Evolutionary conservation across 2,888 invertebrate genomes (phyloP), one percentile per base, ranked within the genome.

Genomic region (Geotrupes spiniger): DNA sequence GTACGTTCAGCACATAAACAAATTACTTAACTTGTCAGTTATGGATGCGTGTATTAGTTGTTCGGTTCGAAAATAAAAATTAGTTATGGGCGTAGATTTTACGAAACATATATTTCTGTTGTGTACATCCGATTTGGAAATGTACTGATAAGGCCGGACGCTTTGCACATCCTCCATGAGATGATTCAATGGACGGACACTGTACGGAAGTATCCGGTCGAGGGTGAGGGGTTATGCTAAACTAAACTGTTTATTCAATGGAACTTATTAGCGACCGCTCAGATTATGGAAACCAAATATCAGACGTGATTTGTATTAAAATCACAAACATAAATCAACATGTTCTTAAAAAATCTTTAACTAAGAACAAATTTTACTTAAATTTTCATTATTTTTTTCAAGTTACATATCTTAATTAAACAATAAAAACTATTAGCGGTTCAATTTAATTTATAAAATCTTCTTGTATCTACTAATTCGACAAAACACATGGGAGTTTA

Each of bases 101-200:
- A 38, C 54, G 46, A 56, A 55, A 57, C 56, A 63, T 59, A 62
- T 62, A 51, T 53, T 50, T 39, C 46, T 31, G 46, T 57, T 62
- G 60, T 59, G 60, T 52, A 58, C 61, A 61, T 60, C 63, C 62
- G 62, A 62, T 61, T 56, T 56, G 59, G 56, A 62, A 59, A 60
- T 61, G 60, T 57, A 55, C 58, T 58, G 61, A 63, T 63, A 62
- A 61, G 60, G 52, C 57, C 55, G 63, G 63, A 62, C 56, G 59
- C 56, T 52, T 46, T 59, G 59, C 57, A 59, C 59, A 59, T 61
- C 59, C 57, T 57, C 48, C 51, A 54, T 55, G 52, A 49, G 59
- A 60, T 61, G 58, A 56, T 60, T 60, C 57, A 58, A 59, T 59
- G 58, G 58, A 61, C 59, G 59, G 58, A 55, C 56, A 55, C 57